phyloP scores from a whole-genome alignment of 37 sponge, comb jelly and placozoan genomes.

The Eunapius fragilis region DNA sequence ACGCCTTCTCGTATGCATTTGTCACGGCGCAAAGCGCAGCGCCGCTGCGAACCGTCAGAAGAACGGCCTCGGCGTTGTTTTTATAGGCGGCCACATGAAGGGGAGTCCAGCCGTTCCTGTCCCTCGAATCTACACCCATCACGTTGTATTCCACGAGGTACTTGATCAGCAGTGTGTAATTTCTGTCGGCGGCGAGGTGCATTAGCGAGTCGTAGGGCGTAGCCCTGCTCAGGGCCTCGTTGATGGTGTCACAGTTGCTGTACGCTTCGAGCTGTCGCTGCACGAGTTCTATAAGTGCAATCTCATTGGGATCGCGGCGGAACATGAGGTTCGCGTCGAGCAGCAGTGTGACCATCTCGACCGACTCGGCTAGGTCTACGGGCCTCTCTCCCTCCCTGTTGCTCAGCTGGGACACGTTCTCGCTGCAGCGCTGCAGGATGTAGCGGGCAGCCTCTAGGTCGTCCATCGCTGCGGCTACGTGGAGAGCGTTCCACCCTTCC shows the following conservation, averaged over 20 bases:
- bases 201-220: background rate
- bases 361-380: slow-evolving; percentile 35
- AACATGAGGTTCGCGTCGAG: background rate
- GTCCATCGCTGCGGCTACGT: slow-evolving; percentile 45
- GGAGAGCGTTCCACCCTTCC: slow-evolving; percentile 48
- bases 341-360: slow-evolving; percentile 33
- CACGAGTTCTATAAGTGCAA: background rate
- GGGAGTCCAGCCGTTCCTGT: slow-evolving; percentile 10
- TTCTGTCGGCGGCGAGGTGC: slow-evolving; percentile 21
- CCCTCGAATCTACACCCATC: too few relatives aligned
- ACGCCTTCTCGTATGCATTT: too few relatives aligned
- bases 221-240: background rate
- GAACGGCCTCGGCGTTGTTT: slow-evolving; percentile 1
- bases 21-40: too few relatives aligned
- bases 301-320: background rate
- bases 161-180: slow-evolving; percentile 4
- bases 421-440: slow-evolving; percentile 20
- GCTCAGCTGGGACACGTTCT: slow-evolving; percentile 6
- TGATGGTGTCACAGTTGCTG: background rate
- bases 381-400: slow-evolving; percentile 43
- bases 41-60: background rate
- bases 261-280: too few relatives aligned
- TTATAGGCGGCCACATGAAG: slow-evolving; percentile 13
- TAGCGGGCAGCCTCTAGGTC: slow-evolving; percentile 38
- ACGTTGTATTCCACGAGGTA: slow-evolving; percentile 1